phyloP scores from a whole-genome alignment of 2,888 invertebrate species.

The Proisotoma minuta region DNA sequence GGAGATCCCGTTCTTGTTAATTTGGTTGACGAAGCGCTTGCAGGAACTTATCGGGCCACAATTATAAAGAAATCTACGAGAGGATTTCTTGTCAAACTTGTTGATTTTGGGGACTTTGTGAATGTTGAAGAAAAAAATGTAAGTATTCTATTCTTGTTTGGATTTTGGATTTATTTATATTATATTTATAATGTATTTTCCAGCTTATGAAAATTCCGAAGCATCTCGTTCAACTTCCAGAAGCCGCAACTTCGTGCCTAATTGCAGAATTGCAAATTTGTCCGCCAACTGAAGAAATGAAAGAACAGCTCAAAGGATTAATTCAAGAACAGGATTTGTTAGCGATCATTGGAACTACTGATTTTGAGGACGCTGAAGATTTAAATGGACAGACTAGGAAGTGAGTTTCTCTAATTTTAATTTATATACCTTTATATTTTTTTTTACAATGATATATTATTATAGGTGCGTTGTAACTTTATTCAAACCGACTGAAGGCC shows the following conservation, averaged over 20 bases:
- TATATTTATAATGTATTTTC: neutral
- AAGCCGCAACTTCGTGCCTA: neutral
- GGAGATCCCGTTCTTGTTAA: neutral
- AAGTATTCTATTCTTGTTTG: neutral
- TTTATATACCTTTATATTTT: neutral
- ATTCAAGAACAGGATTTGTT: neutral
- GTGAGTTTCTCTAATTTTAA: neutral
- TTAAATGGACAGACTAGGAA: neutral
- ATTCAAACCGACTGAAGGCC: too few relatives aligned
- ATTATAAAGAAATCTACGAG: neutral
- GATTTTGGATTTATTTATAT: neutral
- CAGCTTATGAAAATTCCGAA: conserved; percentile 2
- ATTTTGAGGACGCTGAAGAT: neutral
- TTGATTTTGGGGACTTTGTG: conserved; percentile 3
- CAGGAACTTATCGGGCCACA: neutral
- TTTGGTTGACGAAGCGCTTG: neutral
- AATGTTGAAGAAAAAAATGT: neutral
- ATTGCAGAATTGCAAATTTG: neutral
- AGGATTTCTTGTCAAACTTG: neutral
- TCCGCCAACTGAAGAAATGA: neutral
- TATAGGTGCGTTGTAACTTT: neutral
- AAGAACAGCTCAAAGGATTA: neutral
- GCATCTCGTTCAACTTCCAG: neutral
- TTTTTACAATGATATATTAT: neutral
- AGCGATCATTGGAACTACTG: neutral